Percentiles rank a stretch among this genome's conserved stretches.
These are phyloP conservation scores for Villa cingulata DNA, from an alignment of 2,888 invertebrate genomes.

Conservation along the genomic window DNA sequence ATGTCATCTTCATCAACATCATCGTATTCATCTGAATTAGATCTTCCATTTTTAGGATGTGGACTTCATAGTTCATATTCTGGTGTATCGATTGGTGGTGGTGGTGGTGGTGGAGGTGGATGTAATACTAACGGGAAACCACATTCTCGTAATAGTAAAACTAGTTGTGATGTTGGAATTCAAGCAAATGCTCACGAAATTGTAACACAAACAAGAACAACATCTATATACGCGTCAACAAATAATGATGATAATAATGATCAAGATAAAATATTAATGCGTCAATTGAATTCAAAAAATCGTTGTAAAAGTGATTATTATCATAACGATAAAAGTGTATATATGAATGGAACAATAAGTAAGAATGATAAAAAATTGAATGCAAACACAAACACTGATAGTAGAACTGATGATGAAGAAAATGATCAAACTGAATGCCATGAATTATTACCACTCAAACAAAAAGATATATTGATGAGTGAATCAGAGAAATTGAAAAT, in stretches of 20 bases:
- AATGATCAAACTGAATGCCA: constrained; percentile 24
- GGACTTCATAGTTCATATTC: constrained; percentile 36
- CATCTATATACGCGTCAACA: constrained; percentile 16
- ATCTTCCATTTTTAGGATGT: constrained; percentile 26
- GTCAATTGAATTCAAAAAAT: constrained; percentile 22
- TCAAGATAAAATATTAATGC: constrained; percentile 24
- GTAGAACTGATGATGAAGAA: constrained; percentile 16
- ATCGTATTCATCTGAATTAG: constrained; percentile 36
- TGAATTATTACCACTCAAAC: constrained; percentile 21
- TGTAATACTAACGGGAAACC: constrained; percentile 21
- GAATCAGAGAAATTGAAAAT: constrained; percentile 37
- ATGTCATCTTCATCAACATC: constrained; percentile 18
- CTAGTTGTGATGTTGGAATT: constrained; percentile 44
- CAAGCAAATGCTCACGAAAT: constrained; percentile 44
- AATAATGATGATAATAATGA: constrained; percentile 9
- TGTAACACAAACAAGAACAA: constrained; percentile 32
- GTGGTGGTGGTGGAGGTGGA: constrained; percentile 18
- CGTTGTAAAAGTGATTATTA: constrained; percentile 19
- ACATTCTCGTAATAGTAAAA: constrained; percentile 40
- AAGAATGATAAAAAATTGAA: constrained; percentile 5
- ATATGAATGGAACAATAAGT: too few species aligned
- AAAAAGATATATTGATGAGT: constrained; percentile 27
- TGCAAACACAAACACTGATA: constrained; percentile 7
- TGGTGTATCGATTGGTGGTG: constrained; percentile 33
- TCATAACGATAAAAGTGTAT: too few species aligned